Conservation (phyloP, 2,888 invertebrate genomes). For the Pollenia amentaria region DNA sequence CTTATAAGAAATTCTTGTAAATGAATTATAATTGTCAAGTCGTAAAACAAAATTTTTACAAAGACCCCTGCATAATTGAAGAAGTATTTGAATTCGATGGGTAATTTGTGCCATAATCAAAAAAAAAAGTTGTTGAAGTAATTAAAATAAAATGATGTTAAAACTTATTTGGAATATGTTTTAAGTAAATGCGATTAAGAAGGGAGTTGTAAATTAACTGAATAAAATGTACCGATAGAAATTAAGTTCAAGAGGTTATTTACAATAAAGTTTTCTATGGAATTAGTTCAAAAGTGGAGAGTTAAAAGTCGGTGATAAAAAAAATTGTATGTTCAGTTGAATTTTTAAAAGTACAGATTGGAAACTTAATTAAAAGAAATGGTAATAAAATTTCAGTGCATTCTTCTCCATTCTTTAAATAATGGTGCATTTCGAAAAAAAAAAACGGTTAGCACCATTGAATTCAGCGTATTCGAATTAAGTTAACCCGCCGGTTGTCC, state of each 20-base stretch:
- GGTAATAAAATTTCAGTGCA: too few relatives aligned
- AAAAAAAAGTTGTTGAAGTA: slow-evolving; percentile 20
- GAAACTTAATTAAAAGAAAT: too few relatives aligned
- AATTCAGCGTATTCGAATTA: too few relatives aligned
- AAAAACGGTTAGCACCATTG: too few relatives aligned
- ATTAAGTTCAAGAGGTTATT: neutral
- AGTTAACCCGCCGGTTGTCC: too few relatives aligned
- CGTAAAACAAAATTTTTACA: neutral
- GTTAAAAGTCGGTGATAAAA: neutral
- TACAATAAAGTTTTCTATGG: neutral
- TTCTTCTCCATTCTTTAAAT: too few relatives aligned
- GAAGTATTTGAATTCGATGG: slow-evolving; percentile 7
- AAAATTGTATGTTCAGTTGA: neutral
- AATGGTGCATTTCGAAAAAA: too few relatives aligned
- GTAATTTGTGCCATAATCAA: neutral
- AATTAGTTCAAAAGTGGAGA: neutral
- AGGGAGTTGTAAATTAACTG: neutral
- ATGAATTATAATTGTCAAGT: slow-evolving; percentile 58
- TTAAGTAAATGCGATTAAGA: neutral
- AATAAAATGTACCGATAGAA: neutral
- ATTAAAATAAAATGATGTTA: slow-evolving; percentile 42
- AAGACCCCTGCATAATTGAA: slow-evolving; percentile 15
- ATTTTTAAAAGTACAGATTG: neutral
- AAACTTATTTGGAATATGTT: slow-evolving; percentile 2
- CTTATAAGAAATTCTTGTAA: slow-evolving; percentile 39